Percentiles rank a stretch among this genome's conserved stretches.
Conservation (phyloP, 2,888 invertebrate species). For the Ophraella communa region DNA sequence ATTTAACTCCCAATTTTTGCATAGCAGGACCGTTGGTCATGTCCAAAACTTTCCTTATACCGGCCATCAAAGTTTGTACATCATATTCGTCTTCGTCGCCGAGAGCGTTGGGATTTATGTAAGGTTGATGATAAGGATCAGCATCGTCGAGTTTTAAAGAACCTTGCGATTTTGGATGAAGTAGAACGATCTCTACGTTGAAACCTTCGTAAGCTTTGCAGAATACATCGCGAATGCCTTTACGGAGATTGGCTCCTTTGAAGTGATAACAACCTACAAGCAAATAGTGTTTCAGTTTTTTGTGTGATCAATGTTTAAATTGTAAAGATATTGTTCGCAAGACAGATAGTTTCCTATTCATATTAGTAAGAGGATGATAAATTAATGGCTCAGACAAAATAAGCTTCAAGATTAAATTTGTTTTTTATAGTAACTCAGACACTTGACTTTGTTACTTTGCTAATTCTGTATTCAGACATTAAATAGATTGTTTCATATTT, state of each 20-base stretch:
- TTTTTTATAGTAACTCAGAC: no score
- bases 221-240: conserved; percentile 61
- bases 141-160: conserved; percentile 71
- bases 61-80: conserved; percentile 65
- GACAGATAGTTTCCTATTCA: no score
- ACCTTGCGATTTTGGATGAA: conserved; percentile 78
- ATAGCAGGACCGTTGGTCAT: conserved; percentile 67
- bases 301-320: no score
- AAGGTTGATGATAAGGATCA: conserved; percentile 77
- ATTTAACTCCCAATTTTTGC: conserved; percentile 63
- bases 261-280: conserved; percentile 33
- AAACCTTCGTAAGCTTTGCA: conserved; percentile 63
- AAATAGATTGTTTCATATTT: no score
- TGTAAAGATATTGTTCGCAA: no score
- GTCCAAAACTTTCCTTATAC: conserved; percentile 66
- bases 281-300: no score
- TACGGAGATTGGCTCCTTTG: conserved; percentile 25
- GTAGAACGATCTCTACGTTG: conserved; percentile 70
- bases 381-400: no score
- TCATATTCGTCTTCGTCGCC: conserved; percentile 67
- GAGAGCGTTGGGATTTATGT: conserved; percentile 83
- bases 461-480: no score
- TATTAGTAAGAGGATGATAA: no score
- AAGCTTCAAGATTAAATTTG: no score
- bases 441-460: no score